Conservation (phyloP, 1,140 invertebrate genomes). For the Sitobion miscanthi region DNA sequence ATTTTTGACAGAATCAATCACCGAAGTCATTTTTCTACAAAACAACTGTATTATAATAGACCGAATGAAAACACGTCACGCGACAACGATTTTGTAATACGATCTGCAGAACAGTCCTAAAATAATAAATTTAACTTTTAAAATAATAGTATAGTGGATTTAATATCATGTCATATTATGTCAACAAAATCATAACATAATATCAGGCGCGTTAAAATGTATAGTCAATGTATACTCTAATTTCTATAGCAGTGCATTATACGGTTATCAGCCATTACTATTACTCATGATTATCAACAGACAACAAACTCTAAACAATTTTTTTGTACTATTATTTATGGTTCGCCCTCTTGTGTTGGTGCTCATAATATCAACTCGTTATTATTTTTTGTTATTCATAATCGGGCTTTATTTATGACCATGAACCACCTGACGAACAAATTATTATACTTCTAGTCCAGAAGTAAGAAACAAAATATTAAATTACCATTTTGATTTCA, state of each 20-base stretch:
- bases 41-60: background rate
- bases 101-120: background rate
- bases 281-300: background rate
- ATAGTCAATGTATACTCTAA: background rate
- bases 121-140: background rate
- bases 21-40: background rate
- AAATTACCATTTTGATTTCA: background rate
- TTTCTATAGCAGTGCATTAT: background rate
- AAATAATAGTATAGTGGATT: background rate
- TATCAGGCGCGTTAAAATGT: background rate
- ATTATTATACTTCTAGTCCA: background rate
- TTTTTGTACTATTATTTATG: background rate
- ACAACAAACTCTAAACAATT: background rate
- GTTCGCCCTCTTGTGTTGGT: background rate
- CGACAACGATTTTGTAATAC: background rate
- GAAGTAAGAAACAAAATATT: background rate
- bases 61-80: background rate
- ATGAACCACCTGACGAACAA: background rate
- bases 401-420: background rate
- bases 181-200: background rate
- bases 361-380: background rate
- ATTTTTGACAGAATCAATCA: background rate
- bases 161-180: background rate
- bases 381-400: background rate
- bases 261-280: background rate